phyloP scores from a whole-genome alignment of 2,113 vertebrate species.

The Emydura subglobosa region DNA sequence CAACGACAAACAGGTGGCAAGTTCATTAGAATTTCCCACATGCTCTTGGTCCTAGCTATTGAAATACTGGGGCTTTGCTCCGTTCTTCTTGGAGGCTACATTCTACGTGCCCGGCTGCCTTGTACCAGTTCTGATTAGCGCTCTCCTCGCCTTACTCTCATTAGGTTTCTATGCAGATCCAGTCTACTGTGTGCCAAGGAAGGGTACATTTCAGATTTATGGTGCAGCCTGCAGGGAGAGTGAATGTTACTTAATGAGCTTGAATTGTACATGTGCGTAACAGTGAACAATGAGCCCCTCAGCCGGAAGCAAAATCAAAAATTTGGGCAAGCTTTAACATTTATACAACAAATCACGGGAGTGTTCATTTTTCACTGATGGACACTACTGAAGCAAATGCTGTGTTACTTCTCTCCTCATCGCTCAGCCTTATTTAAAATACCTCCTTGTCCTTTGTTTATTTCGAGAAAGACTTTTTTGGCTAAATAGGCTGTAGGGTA shows the following conservation, averaged over 20 bases:
- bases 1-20: not conserved
- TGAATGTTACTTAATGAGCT: not conserved
- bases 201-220: not conserved
- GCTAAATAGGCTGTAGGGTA: conserved; percentile 27
- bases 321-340: conserved; percentile 42
- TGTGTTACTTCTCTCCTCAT: conserved; percentile 19
- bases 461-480: not conserved
- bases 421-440: conserved; percentile 1
- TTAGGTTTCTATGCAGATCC: not conserved
- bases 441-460: conserved; percentile 17
- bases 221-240: not conserved
- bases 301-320: conserved; percentile 51
- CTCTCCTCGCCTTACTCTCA: fast-evolving
- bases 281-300: conserved; percentile 52
- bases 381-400: not conserved
- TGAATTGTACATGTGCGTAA: not conserved
- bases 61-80: not conserved
- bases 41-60: not conserved
- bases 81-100: not conserved
- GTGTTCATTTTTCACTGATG: conserved; percentile 30
- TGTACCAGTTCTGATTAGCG: too few species aligned
- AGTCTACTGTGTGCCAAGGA: not conserved
- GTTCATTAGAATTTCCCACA: not conserved
- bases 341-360: conserved; percentile 18
- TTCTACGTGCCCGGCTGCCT: fast-evolving